Percentiles rank a stretch among this genome's conserved stretches.
Evolutionary conservation across 92 coral and sea anemone genomes (phyloP).

Genomic region (Zoanthus solanderi): DNA sequence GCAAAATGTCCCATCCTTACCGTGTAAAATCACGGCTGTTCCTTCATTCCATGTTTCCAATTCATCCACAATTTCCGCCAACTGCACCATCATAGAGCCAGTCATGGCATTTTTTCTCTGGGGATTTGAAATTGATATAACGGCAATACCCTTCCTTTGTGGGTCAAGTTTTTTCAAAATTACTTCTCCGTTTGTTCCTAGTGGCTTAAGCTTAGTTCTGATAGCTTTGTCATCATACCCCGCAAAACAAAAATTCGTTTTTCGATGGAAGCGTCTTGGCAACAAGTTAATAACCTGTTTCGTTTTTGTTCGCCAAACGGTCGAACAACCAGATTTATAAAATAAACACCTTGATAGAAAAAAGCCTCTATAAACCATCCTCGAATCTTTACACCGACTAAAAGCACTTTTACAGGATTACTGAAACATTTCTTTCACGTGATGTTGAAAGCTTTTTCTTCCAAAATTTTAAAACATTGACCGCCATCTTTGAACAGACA

Average conservation of each 20-base stretch:
- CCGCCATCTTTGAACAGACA: neutral
- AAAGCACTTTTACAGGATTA: neutral
- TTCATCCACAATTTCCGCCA: constrained; percentile 90
- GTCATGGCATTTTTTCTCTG: constrained; percentile 85
- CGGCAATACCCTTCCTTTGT: constrained; percentile 65
- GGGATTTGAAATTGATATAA: constrained; percentile 73
- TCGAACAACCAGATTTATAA: neutral
- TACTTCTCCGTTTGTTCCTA: constrained; percentile 74
- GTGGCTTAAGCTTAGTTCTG: constrained; percentile 56
- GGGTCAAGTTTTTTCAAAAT: constrained; percentile 50
- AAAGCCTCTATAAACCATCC: neutral
- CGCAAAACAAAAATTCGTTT: neutral
- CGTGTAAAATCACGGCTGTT: constrained; percentile 80
- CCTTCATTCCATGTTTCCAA: constrained; percentile 88
- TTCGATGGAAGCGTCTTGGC: neutral
- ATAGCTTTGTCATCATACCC: constrained; percentile 67
- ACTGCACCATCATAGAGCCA: constrained; percentile 90
- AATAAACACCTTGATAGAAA: neutral
- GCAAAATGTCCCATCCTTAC: constrained; percentile 82
- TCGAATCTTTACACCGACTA: neutral
- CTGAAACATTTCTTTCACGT: neutral
- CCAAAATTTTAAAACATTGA: neutral
- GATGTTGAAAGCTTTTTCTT: neutral
- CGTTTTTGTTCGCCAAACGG: neutral
- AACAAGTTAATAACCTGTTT: neutral